phyloP scores from a whole-genome alignment of 1,140 invertebrate species.

The Coptotermes formosanus region DNA sequence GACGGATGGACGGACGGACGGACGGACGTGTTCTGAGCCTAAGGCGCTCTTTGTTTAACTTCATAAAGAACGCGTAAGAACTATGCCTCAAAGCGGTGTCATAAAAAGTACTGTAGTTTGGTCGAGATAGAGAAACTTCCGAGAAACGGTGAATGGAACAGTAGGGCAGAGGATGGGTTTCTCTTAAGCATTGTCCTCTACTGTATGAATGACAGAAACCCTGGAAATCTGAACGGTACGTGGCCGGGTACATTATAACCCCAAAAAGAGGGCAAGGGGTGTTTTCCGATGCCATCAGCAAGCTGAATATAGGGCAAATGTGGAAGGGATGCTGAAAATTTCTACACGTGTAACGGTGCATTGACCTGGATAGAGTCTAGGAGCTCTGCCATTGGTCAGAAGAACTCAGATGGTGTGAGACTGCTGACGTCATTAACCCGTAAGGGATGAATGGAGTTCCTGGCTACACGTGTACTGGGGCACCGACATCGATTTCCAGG shows the following conservation, averaged over 20 bases:
- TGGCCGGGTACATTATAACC: not conserved
- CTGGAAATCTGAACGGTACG: not conserved
- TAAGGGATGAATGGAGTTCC: not conserved
- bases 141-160: not conserved
- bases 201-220: not conserved
- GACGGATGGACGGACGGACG: too few species aligned
- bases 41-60: too few species aligned
- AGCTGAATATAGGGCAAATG: not conserved
- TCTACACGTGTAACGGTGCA: conserved; percentile 1
- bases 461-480: not conserved
- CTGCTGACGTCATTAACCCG: not conserved
- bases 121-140: not conserved
- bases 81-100: too few species aligned
- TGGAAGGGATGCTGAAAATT: not conserved
- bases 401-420: not conserved
- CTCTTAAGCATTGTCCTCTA: not conserved
- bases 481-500: not conserved
- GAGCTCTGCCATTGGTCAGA: not conserved
- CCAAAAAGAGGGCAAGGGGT: not conserved
- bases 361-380: not conserved
- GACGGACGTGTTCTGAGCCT: too few species aligned
- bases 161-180: not conserved
- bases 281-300: not conserved
- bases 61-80: too few species aligned
- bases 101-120: too few species aligned